These are phyloP conservation scores for Lucilia sericata DNA, from an alignment of 1,140 invertebrate genomes.

Conservation along the genomic window DNA sequence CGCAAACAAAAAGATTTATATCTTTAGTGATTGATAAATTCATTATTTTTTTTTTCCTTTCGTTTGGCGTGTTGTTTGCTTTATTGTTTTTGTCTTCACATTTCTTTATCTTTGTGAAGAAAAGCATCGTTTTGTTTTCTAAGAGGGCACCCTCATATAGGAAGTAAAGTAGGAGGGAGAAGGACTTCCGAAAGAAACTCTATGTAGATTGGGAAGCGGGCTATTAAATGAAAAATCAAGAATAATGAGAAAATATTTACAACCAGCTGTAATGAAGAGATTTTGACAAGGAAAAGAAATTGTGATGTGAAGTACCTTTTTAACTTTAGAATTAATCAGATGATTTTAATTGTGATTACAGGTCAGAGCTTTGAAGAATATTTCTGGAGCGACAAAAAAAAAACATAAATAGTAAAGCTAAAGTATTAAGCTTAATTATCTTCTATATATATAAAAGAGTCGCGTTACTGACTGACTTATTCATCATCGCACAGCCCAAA, in stretches of 20 bases:
- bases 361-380: not conserved
- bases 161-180: not conserved
- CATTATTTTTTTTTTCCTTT: not conserved
- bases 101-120: not conserved
- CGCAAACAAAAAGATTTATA: not conserved
- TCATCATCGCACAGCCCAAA: too few species aligned
- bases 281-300: not conserved
- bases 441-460: too few species aligned
- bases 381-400: too few species aligned
- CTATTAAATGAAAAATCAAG: constrained; percentile 10
- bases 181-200: not conserved
- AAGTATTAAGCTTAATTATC: too few species aligned
- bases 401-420: too few species aligned
- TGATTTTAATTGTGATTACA: not conserved
- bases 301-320: not conserved
- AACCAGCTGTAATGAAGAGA: not conserved
- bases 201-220: not conserved
- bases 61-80: not conserved
- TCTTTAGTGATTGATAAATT: constrained; percentile 26
- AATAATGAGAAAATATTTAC: constrained; percentile 13
- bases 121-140: not conserved
- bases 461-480: too few species aligned
- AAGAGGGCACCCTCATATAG: too few species aligned
- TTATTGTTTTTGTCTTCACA: not conserved
- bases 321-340: not conserved